These are phyloP conservation scores for Papilio dardanus DNA, from an alignment of 1,140 invertebrate species.

Conservation along the genomic window DNA sequence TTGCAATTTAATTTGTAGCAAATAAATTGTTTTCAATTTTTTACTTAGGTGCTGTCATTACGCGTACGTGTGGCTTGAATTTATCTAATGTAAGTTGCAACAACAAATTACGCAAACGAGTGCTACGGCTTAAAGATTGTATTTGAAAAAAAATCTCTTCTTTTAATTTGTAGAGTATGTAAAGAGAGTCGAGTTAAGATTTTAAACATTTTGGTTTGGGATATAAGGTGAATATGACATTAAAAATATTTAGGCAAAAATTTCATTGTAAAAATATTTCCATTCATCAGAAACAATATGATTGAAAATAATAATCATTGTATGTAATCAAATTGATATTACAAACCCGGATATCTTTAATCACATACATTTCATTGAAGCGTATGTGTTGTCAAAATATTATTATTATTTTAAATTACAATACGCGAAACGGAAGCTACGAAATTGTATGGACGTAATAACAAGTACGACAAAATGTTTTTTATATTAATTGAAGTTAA, in stretches of 20 bases:
- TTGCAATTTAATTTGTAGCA: slow-evolving; percentile 26
- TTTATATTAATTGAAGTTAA: background rate
- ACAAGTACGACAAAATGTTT: background rate
- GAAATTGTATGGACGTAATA: background rate
- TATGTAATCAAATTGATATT: background rate
- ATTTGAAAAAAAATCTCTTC: background rate
- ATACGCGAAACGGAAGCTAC: background rate
- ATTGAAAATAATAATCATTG: slow-evolving; percentile 4
- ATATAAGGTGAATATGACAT: background rate
- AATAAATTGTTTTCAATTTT: slow-evolving; percentile 26
- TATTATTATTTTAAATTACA: background rate
- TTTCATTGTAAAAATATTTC: background rate
- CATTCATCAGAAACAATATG: background rate
- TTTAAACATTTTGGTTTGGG: background rate
- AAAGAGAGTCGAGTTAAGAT: background rate
- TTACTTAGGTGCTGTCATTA: slow-evolving; percentile 1
- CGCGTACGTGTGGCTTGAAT: background rate
- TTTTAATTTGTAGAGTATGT: no score
- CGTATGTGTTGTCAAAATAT: slow-evolving; percentile 14
- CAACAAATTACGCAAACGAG: slow-evolving; percentile 15
- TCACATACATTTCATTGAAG: slow-evolving; percentile 2
- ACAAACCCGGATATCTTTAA: background rate
- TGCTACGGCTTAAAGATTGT: background rate
- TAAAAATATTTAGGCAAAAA: background rate
- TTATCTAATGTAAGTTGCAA: slow-evolving; percentile 25